Evolutionary conservation across 2,888 invertebrate species (phyloP).

Genomic region (Leucoma salicis): DNA sequence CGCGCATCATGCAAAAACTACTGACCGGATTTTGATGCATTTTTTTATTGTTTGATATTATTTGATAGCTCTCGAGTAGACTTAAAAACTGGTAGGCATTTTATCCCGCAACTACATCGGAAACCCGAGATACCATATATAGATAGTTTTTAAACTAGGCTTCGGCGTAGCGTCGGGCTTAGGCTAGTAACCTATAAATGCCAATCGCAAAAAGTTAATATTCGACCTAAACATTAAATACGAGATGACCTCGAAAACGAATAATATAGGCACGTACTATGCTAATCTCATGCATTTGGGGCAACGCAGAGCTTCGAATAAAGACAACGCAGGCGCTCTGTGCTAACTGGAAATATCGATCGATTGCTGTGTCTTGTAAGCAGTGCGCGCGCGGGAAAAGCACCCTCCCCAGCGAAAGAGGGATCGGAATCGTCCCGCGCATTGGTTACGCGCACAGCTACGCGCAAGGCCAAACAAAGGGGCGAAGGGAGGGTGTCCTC

Average conservation of each 20-base stretch:
- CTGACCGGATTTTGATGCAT: too few relatives aligned
- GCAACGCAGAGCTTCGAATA: constrained; percentile 37
- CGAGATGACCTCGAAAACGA: constrained; percentile 51
- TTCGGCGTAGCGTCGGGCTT: too few relatives aligned
- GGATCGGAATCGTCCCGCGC: constrained; percentile 35
- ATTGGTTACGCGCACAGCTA: constrained; percentile 28
- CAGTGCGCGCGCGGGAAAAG: constrained; percentile 21
- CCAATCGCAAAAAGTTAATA: too few relatives aligned
- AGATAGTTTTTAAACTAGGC: too few relatives aligned
- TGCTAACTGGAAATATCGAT: constrained; percentile 34
- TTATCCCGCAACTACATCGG: too few relatives aligned
- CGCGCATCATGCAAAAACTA: too few relatives aligned
- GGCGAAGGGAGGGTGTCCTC: constrained; percentile 41
- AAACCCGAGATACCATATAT: too few relatives aligned
- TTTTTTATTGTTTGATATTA: too few relatives aligned
- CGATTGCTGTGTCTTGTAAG: constrained; percentile 16
- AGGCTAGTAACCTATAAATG: too few relatives aligned
- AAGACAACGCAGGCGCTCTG: constrained; percentile 38
- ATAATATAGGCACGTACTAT: constrained; percentile 39
- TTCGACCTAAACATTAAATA: too few relatives aligned
- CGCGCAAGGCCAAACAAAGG: constrained; percentile 42
- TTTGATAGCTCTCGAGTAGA: too few relatives aligned
- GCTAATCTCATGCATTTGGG: constrained; percentile 51
- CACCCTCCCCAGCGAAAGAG: constrained; percentile 12
- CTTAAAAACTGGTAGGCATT: too few relatives aligned